Conservation (phyloP, 2,888 invertebrate genomes). For the Chironomus tentans region DNA sequence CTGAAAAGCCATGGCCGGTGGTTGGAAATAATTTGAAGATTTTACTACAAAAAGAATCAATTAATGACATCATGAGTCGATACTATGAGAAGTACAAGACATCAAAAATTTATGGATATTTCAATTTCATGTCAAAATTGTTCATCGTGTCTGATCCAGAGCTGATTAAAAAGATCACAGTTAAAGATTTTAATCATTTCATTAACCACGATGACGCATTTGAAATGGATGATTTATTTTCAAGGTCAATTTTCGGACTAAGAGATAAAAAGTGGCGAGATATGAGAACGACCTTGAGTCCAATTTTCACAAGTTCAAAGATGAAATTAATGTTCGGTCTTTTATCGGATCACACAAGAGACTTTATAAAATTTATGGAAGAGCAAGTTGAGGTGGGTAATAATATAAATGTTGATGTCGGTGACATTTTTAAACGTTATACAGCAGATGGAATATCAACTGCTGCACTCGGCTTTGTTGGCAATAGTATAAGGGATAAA, state of each 20-base stretch:
- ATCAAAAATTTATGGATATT: neutral
- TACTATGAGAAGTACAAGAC: neutral
- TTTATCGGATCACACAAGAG: neutral
- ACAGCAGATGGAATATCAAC: slow-evolving; percentile 11
- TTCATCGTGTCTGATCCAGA: neutral
- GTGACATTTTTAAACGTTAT: neutral
- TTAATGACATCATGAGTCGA: neutral
- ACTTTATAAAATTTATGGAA: neutral
- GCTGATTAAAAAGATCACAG: slow-evolving; percentile 5
- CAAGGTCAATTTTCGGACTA: slow-evolving; percentile 28
- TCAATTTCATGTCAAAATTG: neutral
- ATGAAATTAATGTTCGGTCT: neutral
- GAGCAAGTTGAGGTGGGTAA: neutral
- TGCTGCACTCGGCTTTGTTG: slow-evolving; percentile 9
- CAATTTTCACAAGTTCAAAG: slow-evolving; percentile 26
- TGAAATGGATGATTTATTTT: neutral
- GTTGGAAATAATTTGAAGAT: neutral
- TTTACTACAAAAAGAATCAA: neutral
- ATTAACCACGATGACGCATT: neutral
- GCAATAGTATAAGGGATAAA: neutral
- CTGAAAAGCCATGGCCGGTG: neutral
- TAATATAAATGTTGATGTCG: neutral
- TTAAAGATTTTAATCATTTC: slow-evolving; percentile 15
- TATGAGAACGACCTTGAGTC: slow-evolving; percentile 40
- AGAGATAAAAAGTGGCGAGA: slow-evolving; percentile 37